Base-by-base conservation (phyloP, 2,888 invertebrate genomes). In the Trichogramma dendrolimi region DNA sequence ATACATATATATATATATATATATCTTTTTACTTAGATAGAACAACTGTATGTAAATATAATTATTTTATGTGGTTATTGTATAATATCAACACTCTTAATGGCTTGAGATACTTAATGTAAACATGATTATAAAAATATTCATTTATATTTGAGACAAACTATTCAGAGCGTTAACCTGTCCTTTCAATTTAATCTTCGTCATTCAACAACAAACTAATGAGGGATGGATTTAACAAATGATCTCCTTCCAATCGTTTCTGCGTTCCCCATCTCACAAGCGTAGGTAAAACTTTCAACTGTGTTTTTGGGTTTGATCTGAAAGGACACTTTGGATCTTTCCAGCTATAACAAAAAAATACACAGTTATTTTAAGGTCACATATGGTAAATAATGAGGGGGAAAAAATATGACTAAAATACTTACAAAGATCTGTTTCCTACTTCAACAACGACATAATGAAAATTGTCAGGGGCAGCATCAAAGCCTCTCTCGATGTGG, bases 251-350 rank as follows among this genome's bases (percentile, higher is more conserved):
- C 42, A 95, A 80, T 64, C 89, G 85, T 74, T 92, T 88, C 0
- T 89, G 88, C 5, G 87, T 86, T 61, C 88, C 87, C 91, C 91
- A 92, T 71, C 85, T 84, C 48, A 91, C 78, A 11, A 96, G 77
- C 0, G 95, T 94, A 2, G 96, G 95, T 50, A 96, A 84, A 55
- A 90, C 88, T 75, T 89, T 86, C 58, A 96, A 80, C 68, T 83
- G 86, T 0, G 89, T 86, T 51, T 86, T 83, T 46, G 83, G 74
- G 74, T 94, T 89, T 59, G 87, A 92, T 61, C 94, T 84, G 79
- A 94, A 96, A 1, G 89, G 87, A 75, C 91, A 91, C 10, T 87
- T 85, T 58, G 83, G 83, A 77, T 93, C 87, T 79, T 90, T 94
- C 94, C 95, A 96, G 67, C 92, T 92, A 74, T 44, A 83, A 80